Percentiles rank a stretch among this genome's conserved stretches.
Conservation (phyloP, 1,140 invertebrate species). For the Acyrthosiphon pisum region DNA sequence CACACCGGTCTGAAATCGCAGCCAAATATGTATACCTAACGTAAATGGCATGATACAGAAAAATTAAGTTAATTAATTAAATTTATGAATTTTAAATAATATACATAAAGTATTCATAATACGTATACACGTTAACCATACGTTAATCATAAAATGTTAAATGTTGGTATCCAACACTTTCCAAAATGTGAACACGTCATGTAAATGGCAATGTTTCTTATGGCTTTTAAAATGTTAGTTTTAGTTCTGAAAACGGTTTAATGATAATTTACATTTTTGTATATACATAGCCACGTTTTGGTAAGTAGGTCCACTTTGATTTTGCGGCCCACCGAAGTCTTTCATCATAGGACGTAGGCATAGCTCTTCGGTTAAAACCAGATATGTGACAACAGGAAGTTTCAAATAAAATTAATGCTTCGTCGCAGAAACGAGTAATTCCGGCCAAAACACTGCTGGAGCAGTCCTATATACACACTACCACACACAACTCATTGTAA, state of each 20-base stretch:
- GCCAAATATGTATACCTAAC: background rate
- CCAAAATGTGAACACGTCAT: background rate
- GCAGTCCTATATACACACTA: background rate
- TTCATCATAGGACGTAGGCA: background rate
- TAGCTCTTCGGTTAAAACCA: background rate
- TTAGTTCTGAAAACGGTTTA: background rate
- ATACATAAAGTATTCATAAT: background rate
- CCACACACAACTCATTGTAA: background rate
- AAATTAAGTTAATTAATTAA: background rate
- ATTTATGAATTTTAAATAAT: background rate
- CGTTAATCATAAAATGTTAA: too few relatives aligned
- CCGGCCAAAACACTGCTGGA: background rate
- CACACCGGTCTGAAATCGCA: background rate
- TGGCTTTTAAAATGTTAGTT: background rate
- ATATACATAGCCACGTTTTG: too few relatives aligned
- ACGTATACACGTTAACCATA: background rate
- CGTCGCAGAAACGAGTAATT: background rate
- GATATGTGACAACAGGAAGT: background rate
- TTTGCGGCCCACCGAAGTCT: background rate
- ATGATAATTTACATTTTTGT: background rate
- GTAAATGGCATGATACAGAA: background rate
- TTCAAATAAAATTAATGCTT: background rate
- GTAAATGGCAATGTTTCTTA: too few relatives aligned
- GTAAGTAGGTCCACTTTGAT: too few relatives aligned
- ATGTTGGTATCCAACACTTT: background rate